Evolutionary conservation across 1,140 invertebrate genomes (phyloP).

Genomic region (Bombus breviceps): DNA sequence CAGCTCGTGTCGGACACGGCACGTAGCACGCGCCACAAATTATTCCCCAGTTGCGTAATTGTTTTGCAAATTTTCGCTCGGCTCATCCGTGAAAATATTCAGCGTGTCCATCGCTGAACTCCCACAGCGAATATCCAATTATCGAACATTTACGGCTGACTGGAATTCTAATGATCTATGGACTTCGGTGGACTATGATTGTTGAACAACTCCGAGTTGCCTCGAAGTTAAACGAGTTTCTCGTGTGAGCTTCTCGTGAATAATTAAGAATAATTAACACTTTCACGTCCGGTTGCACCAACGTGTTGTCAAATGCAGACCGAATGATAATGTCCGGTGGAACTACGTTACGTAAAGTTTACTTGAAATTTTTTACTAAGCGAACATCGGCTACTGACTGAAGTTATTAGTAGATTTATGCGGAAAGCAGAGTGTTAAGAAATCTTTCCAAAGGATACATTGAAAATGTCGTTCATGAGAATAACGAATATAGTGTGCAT

Average conservation of each 20-base stretch:
- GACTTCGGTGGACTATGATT: not conserved
- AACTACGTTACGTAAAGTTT: too few species aligned
- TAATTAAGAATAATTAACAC: not conserved
- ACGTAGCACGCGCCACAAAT: not conserved
- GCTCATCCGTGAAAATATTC: conserved; percentile 14
- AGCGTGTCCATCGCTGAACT: conserved; percentile 1
- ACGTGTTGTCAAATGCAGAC: too few species aligned
- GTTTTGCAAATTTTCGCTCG: conserved; percentile 35
- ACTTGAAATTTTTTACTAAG: too few species aligned
- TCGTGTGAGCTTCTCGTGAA: not conserved
- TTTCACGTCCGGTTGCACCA: too few species aligned
- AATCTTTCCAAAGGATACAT: too few species aligned
- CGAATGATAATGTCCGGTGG: too few species aligned
- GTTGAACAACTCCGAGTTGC: not conserved
- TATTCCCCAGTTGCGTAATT: conserved; percentile 32
- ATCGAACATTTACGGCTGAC: conserved; percentile 29
- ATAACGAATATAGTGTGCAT: too few species aligned
- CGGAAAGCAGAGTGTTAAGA: too few species aligned
- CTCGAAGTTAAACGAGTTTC: conserved; percentile 1
- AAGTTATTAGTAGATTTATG: too few species aligned
- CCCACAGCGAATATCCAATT: conserved; percentile 42
- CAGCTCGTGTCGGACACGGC: conserved; percentile 1
- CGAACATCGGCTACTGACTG: too few species aligned
- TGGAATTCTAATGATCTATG: conserved; percentile 48
- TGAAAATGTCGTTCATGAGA: too few species aligned